phyloP scores from a whole-genome alignment of 2,888 invertebrate genomes.

The Antitype chi region DNA sequence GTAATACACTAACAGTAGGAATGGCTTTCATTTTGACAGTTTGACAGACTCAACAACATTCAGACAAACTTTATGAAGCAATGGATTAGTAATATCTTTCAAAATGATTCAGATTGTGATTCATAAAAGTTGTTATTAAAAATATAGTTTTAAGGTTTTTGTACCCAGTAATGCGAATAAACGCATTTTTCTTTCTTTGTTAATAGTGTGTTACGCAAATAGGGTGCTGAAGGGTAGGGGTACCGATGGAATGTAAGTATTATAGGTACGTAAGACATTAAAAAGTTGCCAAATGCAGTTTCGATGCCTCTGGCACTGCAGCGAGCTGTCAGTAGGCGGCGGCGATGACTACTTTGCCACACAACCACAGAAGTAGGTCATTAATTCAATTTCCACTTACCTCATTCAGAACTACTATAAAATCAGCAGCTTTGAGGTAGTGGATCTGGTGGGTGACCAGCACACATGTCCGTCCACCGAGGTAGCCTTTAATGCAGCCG shows the following conservation, averaged over 20 bases:
- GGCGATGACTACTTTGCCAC: not conserved
- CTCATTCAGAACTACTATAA: constrained; percentile 90
- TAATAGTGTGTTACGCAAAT: too few species aligned
- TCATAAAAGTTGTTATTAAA: too few species aligned
- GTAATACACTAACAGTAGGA: too few species aligned
- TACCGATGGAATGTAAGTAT: not conserved
- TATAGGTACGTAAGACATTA: not conserved
- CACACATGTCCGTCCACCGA: constrained; percentile 93
- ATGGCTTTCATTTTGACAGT: too few species aligned
- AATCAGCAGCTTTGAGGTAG: constrained; percentile 85
- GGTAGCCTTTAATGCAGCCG: constrained; percentile 92
- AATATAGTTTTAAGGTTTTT: too few species aligned
- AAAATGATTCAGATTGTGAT: too few species aligned
- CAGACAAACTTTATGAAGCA: too few species aligned
- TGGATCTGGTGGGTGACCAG: constrained; percentile 97
- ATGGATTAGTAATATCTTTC: too few species aligned
- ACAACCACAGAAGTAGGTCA: not conserved
- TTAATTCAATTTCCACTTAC: constrained; percentile 66
- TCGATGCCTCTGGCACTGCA: not conserved
- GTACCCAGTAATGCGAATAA: too few species aligned
- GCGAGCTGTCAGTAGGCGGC: not conserved
- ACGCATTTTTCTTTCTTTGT: too few species aligned
- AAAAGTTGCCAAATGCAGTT: not conserved
- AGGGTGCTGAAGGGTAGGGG: not conserved
- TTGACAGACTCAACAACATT: too few species aligned